Percentiles rank a stretch among this genome's conserved stretches.
phyloP scores from a whole-genome alignment of 2,797 vertebrate species.

The Chiroxiphia lanceolata region DNA sequence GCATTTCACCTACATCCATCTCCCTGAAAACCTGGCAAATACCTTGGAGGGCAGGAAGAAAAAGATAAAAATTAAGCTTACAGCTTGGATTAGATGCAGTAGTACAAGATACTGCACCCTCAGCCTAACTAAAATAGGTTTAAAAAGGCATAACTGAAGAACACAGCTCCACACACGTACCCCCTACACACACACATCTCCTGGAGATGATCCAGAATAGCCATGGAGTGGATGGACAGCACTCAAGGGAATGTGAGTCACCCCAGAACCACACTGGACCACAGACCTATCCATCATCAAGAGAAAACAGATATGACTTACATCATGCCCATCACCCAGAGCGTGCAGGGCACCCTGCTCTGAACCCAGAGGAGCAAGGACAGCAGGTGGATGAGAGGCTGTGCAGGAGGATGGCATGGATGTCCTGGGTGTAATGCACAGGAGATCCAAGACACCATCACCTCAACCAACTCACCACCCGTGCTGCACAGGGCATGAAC shows the following conservation, averaged over 20 bases:
- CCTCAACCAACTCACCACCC: not conserved
- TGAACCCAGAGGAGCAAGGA: not conserved
- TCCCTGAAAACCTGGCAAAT: not conserved
- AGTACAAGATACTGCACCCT: not conserved
- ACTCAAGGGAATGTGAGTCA: not conserved
- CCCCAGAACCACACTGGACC: not conserved
- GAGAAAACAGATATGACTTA: not conserved
- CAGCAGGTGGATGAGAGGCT: not conserved
- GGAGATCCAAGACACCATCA: not conserved
- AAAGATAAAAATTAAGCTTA: not conserved
- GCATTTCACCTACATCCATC: not conserved
- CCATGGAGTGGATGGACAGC: not conserved
- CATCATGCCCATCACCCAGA: not conserved
- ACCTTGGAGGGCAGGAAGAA: not conserved
- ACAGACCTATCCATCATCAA: not conserved
- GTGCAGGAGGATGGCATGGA: not conserved
- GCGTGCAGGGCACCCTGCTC: accelerated
- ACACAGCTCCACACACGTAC: accelerated
- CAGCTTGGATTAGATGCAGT: not conserved
- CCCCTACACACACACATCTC: not conserved
- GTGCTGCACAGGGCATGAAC: accelerated
- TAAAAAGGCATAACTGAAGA: not conserved
- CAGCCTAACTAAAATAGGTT: not conserved
- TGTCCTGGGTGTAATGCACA: not conserved
- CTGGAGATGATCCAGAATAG: not conserved